Conservation (phyloP, 2,888 invertebrate species). For the Carabus problematicus region DNA sequence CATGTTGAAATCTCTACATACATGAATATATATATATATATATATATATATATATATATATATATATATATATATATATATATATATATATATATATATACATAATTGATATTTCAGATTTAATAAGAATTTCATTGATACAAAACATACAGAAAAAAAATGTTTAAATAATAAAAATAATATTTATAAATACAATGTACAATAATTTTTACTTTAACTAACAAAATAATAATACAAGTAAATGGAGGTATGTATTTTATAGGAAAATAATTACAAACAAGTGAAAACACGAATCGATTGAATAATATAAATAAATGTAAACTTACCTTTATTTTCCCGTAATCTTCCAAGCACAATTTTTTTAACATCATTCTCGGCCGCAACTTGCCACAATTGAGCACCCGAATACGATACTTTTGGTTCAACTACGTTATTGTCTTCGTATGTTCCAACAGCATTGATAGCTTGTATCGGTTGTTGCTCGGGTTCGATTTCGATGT, state of each 20-base stretch:
- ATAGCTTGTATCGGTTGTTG: not conserved
- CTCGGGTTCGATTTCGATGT: not conserved
- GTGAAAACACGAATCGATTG: not conserved
- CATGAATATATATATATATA: slow-evolving; percentile 14
- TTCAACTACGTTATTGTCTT: slow-evolving; percentile 29
- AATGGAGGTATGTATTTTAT: too few relatives aligned
- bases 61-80: slow-evolving; percentile 1
- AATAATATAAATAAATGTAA: not conserved
- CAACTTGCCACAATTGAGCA: slow-evolving; percentile 78
- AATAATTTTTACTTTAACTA: too few relatives aligned
- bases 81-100: too few relatives aligned
- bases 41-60: too few relatives aligned
- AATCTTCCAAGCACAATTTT: slow-evolving; percentile 63
- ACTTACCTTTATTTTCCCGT: slow-evolving; percentile 66
- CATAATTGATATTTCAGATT: too few relatives aligned
- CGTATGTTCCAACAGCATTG: not conserved
- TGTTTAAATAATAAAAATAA: too few relatives aligned
- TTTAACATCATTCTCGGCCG: slow-evolving; percentile 62
- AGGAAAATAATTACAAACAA: not conserved
- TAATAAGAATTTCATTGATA: too few relatives aligned
- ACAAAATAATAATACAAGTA: not conserved
- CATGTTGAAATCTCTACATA: slow-evolving; percentile 68
- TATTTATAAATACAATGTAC: too few relatives aligned
- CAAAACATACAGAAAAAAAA: too few relatives aligned
- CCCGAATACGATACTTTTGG: slow-evolving; percentile 71